Evolutionary conservation across 2,888 invertebrate genomes (phyloP), one percentile per base, ranked within the genome.

Genomic region (Drosophila limbata): DNA sequence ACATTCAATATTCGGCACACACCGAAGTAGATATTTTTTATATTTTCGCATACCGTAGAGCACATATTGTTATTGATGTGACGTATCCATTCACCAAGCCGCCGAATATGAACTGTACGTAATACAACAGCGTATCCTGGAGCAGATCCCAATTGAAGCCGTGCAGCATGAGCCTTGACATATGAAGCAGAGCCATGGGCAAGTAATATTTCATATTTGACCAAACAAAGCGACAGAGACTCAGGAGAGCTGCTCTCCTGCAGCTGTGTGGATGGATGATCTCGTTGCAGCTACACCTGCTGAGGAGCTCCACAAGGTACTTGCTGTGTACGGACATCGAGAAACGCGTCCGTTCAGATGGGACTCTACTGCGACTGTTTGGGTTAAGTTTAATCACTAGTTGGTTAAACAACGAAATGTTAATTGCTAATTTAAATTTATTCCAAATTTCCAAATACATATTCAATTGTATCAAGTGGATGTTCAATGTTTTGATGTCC

Each of bases 281-380:
- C 9, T 88, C 80, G 31, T 75, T 65, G 65, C 90, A 90, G 40
- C 50, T 61, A 42, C 74, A 79, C 19, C 72, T 50, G 65, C 68
- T 47, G 10, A 84, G 15, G n/a, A 69, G 66, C 53, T 79, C 67
- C 51, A 59, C 52, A 3, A 89, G 67, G 9, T 87, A 59, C 65
- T 89, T 91, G 69, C 91, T 91, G 3, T 82, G 50, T 0, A 42
- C 73, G 33, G 75, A 77, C 91, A 91, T 91, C 19, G n/a, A 56
- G 67, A 53, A 0, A 19, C 53, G 15, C 21, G 21, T 21, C 21
- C 44, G 66, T 71, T 37, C 40, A 28, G 10, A 19, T 10, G 39
- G 17, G 13, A 37, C 40, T 4, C 17, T 25, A 9, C 2, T 8
- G 9, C 45, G 35, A 45, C 21, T 21, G 4, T 9, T 15, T 4